Conservation (phyloP, 2,113 vertebrate genomes). For the Melanerpes aurifrons region DNA sequence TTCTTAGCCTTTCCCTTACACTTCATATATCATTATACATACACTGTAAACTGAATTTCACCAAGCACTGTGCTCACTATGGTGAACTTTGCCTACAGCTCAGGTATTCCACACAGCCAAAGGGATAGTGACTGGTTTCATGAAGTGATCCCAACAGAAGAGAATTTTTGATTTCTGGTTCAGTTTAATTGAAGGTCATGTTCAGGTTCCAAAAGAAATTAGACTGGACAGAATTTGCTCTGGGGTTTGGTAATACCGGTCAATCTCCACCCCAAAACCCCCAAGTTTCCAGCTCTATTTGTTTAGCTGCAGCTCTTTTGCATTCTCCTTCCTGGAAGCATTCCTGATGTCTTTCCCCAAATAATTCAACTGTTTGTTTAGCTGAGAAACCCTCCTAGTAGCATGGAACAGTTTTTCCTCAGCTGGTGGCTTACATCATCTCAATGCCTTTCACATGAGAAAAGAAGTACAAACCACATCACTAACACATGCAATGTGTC, state of each 20-base stretch:
- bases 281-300: neutral
- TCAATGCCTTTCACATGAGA: slow-evolving; percentile 32
- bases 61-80: neutral
- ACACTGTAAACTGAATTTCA: neutral
- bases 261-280: neutral
- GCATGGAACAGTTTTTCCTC: slow-evolving; percentile 36
- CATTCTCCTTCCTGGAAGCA: slow-evolving; percentile 44
- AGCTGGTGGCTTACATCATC: slow-evolving; percentile 25
- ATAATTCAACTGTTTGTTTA: slow-evolving; percentile 52
- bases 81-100: neutral
- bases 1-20: neutral
- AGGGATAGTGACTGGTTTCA: neutral
- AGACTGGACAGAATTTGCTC: neutral
- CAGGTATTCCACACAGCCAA: neutral
- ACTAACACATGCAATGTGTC: neutral
- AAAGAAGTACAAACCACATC: neutral
- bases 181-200: neutral
- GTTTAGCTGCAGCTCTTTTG: neutral
- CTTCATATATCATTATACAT: neutral
- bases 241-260: neutral
- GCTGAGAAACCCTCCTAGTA: slow-evolving; percentile 45
- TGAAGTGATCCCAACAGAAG: neutral
- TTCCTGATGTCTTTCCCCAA: slow-evolving; percentile 31
- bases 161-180: slow-evolving; percentile 19
- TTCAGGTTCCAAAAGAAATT: neutral